Evolutionary conservation across 2,888 invertebrate species (phyloP), one percentile per base, ranked within the genome.

Genomic region (Andrena hattorfiana): DNA sequence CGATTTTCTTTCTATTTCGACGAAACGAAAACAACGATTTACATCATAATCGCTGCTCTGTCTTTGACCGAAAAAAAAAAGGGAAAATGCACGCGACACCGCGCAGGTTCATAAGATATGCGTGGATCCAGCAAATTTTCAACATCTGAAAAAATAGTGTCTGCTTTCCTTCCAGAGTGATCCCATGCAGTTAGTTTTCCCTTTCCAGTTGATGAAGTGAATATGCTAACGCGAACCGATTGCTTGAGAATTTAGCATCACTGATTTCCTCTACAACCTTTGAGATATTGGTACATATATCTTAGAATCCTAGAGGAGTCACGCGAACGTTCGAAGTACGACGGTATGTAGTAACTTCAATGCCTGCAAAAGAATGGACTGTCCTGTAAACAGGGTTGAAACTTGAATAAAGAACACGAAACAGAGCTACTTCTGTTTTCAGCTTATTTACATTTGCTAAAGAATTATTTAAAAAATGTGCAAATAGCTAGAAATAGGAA

Each of bases 1-100:
- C 59, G 70, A 70, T 35, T 42, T 68, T 78, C 81, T 83, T 69
- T 54, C 66, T 68, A 8, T 54, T 75, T 69, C 70, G 42, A 77
- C 2, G n/a, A 26, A 42, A 59, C 2, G n/a, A 54, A 56, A 48
- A 20, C 28, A 42, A 20, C 35, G 64, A 64, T 67, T 76, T 77
- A 51, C 28, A 49, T 51, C n/a, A 28, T 23, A 28, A 49, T 69
- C 30, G n/a, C 28, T 75, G 54, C 23, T 42, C n/a, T 10, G 42
- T n/a, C 42, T 56, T 56, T 49, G 26, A 81, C 16, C 26, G 26
- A 13, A 42, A 42, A 20, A 20, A 51, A 69, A 59, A 70, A 16
- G 49, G n/a, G 70, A 56, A 77, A 80, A 62, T 23, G 10, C 13
- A 13, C 1, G 30, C 30, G 23, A 32, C n/a, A 23, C 28, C 3